A percentile compares a stretch with the other conserved stretches of the same genome.
Evolutionary conservation across 1,140 invertebrate species (phyloP).

Genomic region (Lysiphlebus fabarum): DNA sequence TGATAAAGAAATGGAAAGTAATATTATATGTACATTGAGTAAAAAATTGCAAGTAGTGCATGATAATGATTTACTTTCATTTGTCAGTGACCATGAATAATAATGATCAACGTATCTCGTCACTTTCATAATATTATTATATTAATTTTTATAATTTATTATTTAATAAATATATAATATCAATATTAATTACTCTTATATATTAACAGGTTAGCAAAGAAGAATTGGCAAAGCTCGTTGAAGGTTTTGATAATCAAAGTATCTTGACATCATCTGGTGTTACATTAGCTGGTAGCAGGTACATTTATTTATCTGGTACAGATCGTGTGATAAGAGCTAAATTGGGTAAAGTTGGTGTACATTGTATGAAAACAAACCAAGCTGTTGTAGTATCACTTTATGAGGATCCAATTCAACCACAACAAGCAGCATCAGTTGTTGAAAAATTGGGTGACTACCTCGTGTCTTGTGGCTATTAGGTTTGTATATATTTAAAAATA

Average conservation of each 20-base stretch:
- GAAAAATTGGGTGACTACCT: conserved; percentile 95
- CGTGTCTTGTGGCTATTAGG: conserved; percentile 89
- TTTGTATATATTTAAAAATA: conserved; percentile 33
- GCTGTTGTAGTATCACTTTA: conserved; percentile 89
- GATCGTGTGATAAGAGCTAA: conserved; percentile 88
- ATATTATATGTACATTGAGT: no score
- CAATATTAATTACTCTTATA: conserved; percentile 7
- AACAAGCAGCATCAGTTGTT: conserved; percentile 89
- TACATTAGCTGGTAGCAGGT: conserved; percentile 82
- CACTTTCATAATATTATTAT: not conserved
- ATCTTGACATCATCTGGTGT: conserved; percentile 80
- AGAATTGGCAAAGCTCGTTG: conserved; percentile 79
- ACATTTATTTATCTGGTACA: conserved; percentile 89
- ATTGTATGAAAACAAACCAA: conserved; percentile 92
- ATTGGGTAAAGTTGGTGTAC: conserved; percentile 84
- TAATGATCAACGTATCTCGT: no score
- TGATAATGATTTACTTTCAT: conserved; percentile 8
- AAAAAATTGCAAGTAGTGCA: no score
- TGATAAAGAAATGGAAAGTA: no score
- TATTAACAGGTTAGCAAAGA: conserved; percentile 79
- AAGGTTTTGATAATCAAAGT: conserved; percentile 82
- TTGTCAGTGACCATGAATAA: conserved; percentile 18
- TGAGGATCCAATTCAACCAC: conserved; percentile 90
- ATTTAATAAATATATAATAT: conserved; percentile 1
- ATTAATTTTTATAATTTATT: not conserved